phyloP scores from a whole-genome alignment of 1,140 invertebrate genomes.

The Nylanderia fulva region DNA sequence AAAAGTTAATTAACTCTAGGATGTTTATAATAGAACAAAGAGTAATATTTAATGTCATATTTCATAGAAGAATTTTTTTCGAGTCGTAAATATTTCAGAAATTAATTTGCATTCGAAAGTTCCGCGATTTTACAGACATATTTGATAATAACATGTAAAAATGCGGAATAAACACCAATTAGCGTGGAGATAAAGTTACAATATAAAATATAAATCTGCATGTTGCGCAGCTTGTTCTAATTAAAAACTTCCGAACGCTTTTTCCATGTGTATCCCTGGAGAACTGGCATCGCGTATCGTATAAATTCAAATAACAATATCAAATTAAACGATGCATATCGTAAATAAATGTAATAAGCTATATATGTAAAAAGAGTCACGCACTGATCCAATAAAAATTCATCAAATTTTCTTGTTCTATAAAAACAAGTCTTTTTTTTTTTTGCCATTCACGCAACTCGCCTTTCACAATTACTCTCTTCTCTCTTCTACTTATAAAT shows the following conservation, averaged over 20 bases:
- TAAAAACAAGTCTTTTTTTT: too few relatives aligned
- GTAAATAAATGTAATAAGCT: conserved; percentile 29
- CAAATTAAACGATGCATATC: not conserved
- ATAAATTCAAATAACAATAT: conserved; percentile 33
- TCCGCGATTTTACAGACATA: not conserved
- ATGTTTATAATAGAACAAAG: not conserved
- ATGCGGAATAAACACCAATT: conserved; percentile 47
- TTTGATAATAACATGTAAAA: conserved; percentile 50
- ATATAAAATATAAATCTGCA: conserved; percentile 1
- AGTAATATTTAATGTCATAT: conserved; percentile 10
- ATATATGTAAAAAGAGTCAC: not conserved
- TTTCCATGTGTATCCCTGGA: not conserved
- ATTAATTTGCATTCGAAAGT: not conserved
- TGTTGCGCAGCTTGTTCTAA: not conserved
- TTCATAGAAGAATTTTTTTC: conserved; percentile 17
- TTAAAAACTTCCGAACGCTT: not conserved
- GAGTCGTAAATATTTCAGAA: not conserved
- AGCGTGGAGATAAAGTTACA: not conserved
- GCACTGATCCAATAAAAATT: not conserved
- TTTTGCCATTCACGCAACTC: not conserved
- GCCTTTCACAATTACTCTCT: not conserved
- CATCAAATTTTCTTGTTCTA: not conserved
- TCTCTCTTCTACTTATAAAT: not conserved
- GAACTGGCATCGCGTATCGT: not conserved
- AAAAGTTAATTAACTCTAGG: conserved; percentile 3